Conservation (phyloP, 2,888 invertebrate species). For the Piscicola geometra region DNA sequence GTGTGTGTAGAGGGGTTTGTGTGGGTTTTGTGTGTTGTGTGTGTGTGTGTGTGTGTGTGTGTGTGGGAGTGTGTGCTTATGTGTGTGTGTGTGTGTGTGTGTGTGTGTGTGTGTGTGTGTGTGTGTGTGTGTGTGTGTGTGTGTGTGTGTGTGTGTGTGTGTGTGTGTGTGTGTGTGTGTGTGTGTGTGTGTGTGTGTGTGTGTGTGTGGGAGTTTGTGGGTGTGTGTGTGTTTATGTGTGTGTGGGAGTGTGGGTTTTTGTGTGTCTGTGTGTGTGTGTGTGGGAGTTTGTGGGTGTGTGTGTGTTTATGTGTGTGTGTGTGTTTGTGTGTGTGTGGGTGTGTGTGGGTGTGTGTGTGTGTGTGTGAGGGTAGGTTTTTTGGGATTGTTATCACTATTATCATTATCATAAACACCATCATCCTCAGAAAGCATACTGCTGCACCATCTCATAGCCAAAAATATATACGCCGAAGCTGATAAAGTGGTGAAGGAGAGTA, state of each 20-base stretch:
- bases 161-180: conserved; percentile 6
- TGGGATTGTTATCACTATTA: no score
- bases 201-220: background rate
- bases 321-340: background rate
- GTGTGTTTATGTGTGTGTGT: background rate
- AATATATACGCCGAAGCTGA: background rate
- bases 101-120: background rate
- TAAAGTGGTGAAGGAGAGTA: background rate
- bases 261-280: no score
- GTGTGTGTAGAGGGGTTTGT: background rate
- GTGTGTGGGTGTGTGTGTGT: background rate
- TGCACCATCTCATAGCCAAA: background rate
- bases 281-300: no score
- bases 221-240: background rate
- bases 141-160: background rate
- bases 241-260: no score
- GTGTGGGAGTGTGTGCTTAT: no score
- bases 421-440: background rate
- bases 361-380: background rate
- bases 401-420: no score
- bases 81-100: background rate
- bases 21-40: no score
- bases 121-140: background rate
- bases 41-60: no score
- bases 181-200: background rate